Base-by-base conservation (phyloP, 2,888 invertebrate species). In the Microdon myrmicae region DNA sequence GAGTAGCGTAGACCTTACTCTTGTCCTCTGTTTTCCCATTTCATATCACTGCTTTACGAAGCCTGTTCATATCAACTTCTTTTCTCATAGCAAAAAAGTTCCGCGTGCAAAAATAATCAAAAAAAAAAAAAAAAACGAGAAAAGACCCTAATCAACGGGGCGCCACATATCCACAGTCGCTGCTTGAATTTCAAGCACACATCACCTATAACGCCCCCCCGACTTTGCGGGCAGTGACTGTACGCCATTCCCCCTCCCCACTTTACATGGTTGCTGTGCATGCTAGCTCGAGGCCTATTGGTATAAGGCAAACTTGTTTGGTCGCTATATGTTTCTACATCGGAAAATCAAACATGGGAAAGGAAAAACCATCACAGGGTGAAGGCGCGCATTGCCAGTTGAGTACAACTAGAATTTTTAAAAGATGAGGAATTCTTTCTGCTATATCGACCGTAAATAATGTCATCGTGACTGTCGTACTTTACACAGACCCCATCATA, bases 371-470 rank as follows among this genome's bases (percentile, higher is more conserved):
- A 49, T 31, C 39, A 23, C 43, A 55, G 48, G 17, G 47, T n/a
- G 20, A 35, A 25, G 13, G 14, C 20, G 14, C 13, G 10, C 28
- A 10, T 14, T 38, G 25, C 10, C 9, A 14, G 25, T 17, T 14
- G 43, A 32, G 20, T 38, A 43, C 25, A 38, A 48, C 25, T 49
- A 39, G 49, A 38, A 61, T 54, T 55, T 44, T 29, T 49, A 53
- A 37, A 56, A 61, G 60, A 51, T 35, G 44, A 59, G 56, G 56
- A 67, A 70, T 68, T 69, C 69, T 61, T 68, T 59, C 56, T 45
- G 66, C 49, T 64, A 49, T 60, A 69, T 68, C 68, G 61, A 61
- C 66, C 68, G 70, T 70, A 67, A 69, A 69, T 68, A 69, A 69
- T 68, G 67, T 59, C 55, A 35, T 47, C 29, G 39, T 32, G 47